These are phyloP conservation scores for Drosophila putrida DNA, from an alignment of 2,888 invertebrate species.

Conservation along the genomic window DNA sequence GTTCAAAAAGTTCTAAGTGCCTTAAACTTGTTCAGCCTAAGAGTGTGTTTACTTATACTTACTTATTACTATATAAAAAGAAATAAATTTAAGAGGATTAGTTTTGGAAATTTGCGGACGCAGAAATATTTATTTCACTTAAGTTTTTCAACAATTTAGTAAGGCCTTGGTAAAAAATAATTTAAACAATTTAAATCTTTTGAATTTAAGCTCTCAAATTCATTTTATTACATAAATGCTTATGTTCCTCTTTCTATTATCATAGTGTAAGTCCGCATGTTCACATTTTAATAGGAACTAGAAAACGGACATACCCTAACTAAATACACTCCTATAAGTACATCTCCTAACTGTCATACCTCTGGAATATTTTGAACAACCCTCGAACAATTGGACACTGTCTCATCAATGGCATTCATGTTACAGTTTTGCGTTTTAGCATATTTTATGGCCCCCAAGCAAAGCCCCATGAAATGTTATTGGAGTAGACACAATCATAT, in stretches of 20 bases:
- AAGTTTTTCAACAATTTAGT: not conserved
- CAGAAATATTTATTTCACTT: not conserved
- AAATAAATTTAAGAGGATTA: not conserved
- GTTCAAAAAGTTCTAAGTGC: slow-evolving; percentile 9
- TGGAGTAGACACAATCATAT: slow-evolving; percentile 49
- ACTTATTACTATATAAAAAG: not conserved
- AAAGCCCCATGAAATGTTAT: slow-evolving; percentile 55
- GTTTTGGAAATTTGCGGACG: too few species aligned
- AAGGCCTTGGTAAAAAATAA: too few species aligned
- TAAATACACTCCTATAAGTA: too few species aligned
- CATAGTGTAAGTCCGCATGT: too few species aligned
- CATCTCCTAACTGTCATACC: too few species aligned
- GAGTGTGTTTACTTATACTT: not conserved
- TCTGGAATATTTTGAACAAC: not conserved
- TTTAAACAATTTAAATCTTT: too few species aligned
- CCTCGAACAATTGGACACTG: slow-evolving; percentile 30
- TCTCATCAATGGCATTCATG: slow-evolving; percentile 40
- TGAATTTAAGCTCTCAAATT: too few species aligned
- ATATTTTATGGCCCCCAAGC: slow-evolving; percentile 62
- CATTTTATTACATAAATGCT: too few species aligned
- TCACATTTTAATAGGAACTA: too few species aligned
- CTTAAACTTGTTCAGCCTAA: not conserved
- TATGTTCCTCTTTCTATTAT: too few species aligned
- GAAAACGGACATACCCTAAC: too few species aligned
- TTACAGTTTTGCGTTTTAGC: slow-evolving; percentile 48